Base-by-base conservation (phyloP, 2,797 vertebrate species). In the Setipinna tenuifilis region DNA sequence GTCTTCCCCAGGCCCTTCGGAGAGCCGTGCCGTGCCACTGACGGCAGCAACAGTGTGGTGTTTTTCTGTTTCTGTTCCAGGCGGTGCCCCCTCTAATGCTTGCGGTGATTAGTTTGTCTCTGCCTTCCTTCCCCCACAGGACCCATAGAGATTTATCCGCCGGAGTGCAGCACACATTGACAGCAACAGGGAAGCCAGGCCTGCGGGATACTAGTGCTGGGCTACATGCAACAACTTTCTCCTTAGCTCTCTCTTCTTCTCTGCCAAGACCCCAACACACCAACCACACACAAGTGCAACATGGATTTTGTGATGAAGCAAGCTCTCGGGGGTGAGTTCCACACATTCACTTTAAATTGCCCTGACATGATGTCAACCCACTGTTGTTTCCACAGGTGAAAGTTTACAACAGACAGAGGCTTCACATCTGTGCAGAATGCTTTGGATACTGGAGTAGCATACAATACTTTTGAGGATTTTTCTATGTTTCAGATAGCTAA, bases 241-340 rank as follows among this genome's bases (percentile, higher is more conserved):
- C 91, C 84, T 85, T 78, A 90, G 90, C 91, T 94, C 91, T 68
- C 28, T 54, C 50, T 93, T 90, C 91, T 91, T 68, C 28, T 54
- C 50, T 93, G 90, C 91, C 91, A 93, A 84, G 89, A 90, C 71
- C 83, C 62, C 90, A 90, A 23, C 50, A 54, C 50, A 54, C 50
- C 86, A n/a, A n/a, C n/a, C n/a, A n/a, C n/a, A 92, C 85, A 90
- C 86, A 89, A 90, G 87, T 83, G 89, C 94, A 94, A 31, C 93
- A 99, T 99, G 98, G 98, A 99, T 95, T 99, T 99, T 87, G 98
- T 99, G 88, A 99, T 99, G 98, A 99, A 99, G 93, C 98, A 99
- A 95, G 98, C 98, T 62, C 94, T 99, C 87, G 98, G 98, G 83
- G 98, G 98, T 99, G 90, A 97, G 97, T 93, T 65, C 44, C 44